These are phyloP conservation scores for Ariolimax columbianus DNA, from an alignment of 2,888 invertebrate genomes.

Conservation along the genomic window DNA sequence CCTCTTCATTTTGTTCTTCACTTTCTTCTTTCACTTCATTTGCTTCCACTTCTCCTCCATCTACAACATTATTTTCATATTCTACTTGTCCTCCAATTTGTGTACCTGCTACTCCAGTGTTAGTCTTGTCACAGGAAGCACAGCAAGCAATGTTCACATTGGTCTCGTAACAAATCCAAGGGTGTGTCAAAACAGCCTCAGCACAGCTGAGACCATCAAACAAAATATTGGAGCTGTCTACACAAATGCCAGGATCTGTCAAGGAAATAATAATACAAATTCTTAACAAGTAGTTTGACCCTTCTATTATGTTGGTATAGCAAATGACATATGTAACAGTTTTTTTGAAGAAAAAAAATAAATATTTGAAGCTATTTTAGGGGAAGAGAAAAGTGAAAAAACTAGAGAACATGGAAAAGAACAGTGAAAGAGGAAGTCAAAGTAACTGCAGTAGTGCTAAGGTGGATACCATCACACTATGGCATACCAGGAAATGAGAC, in stretches of 20 bases:
- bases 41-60: background rate
- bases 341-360: no score
- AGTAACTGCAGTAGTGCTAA: no score
- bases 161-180: slow-evolving; percentile 40
- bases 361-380: no score
- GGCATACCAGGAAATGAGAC: no score
- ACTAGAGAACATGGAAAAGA: no score
- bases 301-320: background rate
- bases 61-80: background rate
- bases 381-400: no score
- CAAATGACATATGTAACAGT: no score
- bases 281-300: background rate
- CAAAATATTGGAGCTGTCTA: slow-evolving; percentile 8
- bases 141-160: slow-evolving; percentile 47
- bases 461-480: no score
- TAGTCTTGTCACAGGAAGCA: slow-evolving; percentile 31
- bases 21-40: background rate
- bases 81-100: background rate
- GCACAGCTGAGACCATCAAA: slow-evolving; percentile 37
- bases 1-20: background rate
- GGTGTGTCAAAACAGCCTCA: slow-evolving; percentile 16
- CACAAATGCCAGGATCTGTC: background rate
- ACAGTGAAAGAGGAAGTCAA: no score
- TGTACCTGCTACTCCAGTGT: slow-evolving; percentile 34
- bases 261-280: background rate